A percentile compares a stretch with the other conserved stretches of the same genome.
phyloP scores from a whole-genome alignment of 2,113 vertebrate genomes.

The Hemichromis elongatus region DNA sequence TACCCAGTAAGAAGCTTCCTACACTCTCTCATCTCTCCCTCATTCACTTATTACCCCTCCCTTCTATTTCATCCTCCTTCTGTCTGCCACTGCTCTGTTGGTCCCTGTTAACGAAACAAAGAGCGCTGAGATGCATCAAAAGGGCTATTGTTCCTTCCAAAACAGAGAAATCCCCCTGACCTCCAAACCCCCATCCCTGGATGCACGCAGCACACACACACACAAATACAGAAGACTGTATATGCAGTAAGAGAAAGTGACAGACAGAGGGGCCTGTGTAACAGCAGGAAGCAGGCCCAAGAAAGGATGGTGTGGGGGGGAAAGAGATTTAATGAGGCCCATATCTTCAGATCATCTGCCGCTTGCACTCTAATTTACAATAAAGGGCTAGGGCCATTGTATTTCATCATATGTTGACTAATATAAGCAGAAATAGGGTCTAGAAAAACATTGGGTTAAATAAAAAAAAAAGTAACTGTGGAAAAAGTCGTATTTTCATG shows the following conservation, averaged over 20 bases:
- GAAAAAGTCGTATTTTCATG: background rate
- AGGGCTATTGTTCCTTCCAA: slow-evolving; percentile 60
- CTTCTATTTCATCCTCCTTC: slow-evolving; percentile 41
- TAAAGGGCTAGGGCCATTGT: background rate
- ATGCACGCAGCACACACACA: slow-evolving; percentile 7
- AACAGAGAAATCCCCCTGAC: slow-evolving; percentile 57
- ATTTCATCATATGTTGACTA: background rate
- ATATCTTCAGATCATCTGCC: slow-evolving; percentile 22
- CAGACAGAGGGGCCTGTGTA: slow-evolving; percentile 61
- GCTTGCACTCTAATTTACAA: slow-evolving; percentile 1
- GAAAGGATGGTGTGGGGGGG: slow-evolving; percentile 15
- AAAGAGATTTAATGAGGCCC: slow-evolving; percentile 13
- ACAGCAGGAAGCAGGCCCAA: slow-evolving; percentile 52
- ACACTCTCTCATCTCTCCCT: slow-evolving; percentile 8
- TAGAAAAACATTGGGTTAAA: background rate
- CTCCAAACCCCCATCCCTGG: slow-evolving; percentile 14
- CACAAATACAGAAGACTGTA: slow-evolving; percentile 43
- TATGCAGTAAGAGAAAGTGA: slow-evolving; percentile 58
- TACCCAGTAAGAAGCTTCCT: background rate
- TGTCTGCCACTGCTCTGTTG: slow-evolving; percentile 41
- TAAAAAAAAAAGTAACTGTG: background rate
- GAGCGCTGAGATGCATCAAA: slow-evolving; percentile 62
- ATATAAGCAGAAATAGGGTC: too few species aligned
- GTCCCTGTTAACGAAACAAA: slow-evolving; percentile 64
- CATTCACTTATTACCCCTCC: slow-evolving; percentile 16